phyloP scores from a whole-genome alignment of 2,113 vertebrate genomes.

The Carettochelys insculpta region DNA sequence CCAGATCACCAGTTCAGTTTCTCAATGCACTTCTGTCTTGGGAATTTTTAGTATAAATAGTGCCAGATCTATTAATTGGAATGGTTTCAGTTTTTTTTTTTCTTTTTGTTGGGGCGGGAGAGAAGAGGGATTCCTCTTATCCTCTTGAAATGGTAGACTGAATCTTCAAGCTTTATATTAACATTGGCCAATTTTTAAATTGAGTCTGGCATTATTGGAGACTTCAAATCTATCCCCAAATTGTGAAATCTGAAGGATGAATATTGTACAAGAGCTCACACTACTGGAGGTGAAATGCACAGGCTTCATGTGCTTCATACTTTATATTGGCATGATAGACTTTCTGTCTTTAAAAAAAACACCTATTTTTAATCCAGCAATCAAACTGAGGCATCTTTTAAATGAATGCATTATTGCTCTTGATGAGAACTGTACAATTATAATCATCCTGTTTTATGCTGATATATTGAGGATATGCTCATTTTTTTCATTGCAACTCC shows the following conservation, averaged over 20 bases:
- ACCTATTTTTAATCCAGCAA: not conserved
- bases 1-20: not conserved
- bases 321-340: not conserved
- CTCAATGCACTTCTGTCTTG: not conserved
- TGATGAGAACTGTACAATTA: not conserved
- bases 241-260: fast-evolving
- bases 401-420: not conserved
- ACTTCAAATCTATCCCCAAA: not conserved
- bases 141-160: not conserved
- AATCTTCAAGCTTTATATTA: not conserved
- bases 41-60: not conserved
- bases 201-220: not conserved
- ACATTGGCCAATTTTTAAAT: not conserved
- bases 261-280: not conserved
- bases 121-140: too few relatives aligned
- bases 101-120: too few relatives aligned
- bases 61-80: not conserved
- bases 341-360: not conserved
- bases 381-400: not conserved
- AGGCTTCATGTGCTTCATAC: not conserved
- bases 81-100: not conserved
- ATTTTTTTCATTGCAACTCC: not conserved
- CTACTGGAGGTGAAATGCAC: not conserved
- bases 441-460: not conserved
- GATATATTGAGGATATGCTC: not conserved